phyloP scores from a whole-genome alignment of 2,888 invertebrate species.

The Ethmia dodecea region DNA sequence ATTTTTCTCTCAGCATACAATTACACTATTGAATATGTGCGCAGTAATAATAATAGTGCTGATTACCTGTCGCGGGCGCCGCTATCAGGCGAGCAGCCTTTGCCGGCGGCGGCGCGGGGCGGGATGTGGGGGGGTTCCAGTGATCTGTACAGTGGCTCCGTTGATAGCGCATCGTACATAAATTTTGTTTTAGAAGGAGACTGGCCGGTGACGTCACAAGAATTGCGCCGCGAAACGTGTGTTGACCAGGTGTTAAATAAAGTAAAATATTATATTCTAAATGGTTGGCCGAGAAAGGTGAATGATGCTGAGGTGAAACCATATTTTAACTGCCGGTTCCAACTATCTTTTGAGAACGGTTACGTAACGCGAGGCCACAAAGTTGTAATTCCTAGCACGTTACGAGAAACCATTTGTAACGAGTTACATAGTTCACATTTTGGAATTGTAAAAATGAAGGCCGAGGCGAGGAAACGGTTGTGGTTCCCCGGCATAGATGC shows the following conservation, averaged over 20 bases:
- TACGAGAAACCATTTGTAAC: background rate
- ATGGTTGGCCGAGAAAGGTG: slow-evolving; percentile 1
- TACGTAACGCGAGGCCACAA: slow-evolving; percentile 4
- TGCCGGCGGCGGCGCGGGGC: too few species aligned
- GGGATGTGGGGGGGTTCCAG: too few species aligned
- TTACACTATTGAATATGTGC: slow-evolving; percentile 8
- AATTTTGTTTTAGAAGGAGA: background rate
- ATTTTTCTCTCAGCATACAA: slow-evolving; percentile 4
- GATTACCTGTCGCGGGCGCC: slow-evolving; percentile 1
- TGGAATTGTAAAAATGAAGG: background rate
- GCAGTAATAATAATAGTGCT: slow-evolving; percentile 4
- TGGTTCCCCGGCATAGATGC: slow-evolving; percentile 23
- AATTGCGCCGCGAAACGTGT: background rate
- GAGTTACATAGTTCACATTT: background rate
- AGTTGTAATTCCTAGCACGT: background rate
- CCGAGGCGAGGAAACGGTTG: slow-evolving; percentile 5
- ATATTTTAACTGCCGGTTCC: background rate
- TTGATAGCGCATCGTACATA: background rate
- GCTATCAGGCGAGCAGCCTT: background rate
- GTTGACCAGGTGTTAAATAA: background rate
- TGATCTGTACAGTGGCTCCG: background rate
- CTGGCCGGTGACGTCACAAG: background rate
- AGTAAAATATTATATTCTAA: background rate
- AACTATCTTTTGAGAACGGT: slow-evolving; percentile 3
- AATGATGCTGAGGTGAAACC: background rate